Conservation (phyloP, 2,797 vertebrate species). For the Aphelocoma californica region DNA sequence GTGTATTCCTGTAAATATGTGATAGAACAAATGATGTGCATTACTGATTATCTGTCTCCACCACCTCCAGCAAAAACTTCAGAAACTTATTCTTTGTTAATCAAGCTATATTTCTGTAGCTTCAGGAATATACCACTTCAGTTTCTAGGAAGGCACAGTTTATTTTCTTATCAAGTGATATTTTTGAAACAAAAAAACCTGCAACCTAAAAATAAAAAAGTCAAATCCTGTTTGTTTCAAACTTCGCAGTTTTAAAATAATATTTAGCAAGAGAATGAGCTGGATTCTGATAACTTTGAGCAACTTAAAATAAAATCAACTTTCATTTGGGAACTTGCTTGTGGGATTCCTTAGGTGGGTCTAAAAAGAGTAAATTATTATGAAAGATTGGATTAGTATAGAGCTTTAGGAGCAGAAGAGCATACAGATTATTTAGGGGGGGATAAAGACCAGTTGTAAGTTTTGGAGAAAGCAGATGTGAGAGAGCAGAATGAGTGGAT, state of each 20-base stretch:
- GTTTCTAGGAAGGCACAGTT: not conserved
- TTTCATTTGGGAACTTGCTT: not conserved
- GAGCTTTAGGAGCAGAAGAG: not conserved
- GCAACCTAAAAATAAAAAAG: not conserved
- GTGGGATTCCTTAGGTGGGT: not conserved
- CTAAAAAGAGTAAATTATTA: not conserved
- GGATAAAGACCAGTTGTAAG: not conserved
- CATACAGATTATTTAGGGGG: not conserved
- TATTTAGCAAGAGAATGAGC: not conserved
- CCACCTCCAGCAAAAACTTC: not conserved
- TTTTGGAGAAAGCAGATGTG: not conserved
- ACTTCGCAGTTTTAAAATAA: not conserved
- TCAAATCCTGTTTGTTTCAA: not conserved
- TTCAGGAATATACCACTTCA: not conserved
- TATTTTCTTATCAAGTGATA: not conserved
- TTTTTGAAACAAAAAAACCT: not conserved
- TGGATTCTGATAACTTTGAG: not conserved
- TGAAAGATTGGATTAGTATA: not conserved
- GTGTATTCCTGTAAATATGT: not conserved
- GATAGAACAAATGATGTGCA: not conserved
- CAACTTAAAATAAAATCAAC: not conserved
- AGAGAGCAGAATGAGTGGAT: not conserved
- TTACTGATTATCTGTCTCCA: not conserved
- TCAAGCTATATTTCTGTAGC: not conserved
- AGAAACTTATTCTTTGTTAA: not conserved